Conservation (phyloP, 2,797 vertebrate genomes). For the Siniperca obscura region DNA sequence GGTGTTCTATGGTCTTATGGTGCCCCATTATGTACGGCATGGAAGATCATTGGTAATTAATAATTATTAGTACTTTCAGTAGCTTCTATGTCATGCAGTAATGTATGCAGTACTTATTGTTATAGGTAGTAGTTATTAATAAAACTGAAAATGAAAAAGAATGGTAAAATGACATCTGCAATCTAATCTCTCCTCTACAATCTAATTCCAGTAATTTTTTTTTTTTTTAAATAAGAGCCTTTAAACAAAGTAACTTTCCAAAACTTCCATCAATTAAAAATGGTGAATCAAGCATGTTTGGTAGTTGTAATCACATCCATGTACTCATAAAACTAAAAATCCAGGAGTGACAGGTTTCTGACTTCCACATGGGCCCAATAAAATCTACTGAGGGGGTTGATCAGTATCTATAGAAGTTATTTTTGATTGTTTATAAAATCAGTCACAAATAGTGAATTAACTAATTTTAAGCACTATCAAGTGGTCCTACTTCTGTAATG, state of each 20-base stretch:
- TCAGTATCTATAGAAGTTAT: not conserved
- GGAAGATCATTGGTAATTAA: not conserved
- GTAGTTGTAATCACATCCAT: conserved; percentile 16
- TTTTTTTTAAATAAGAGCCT: not conserved
- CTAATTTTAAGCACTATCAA: conserved; percentile 24
- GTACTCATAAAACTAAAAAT: conserved; percentile 12
- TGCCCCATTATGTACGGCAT: not conserved
- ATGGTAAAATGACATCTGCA: not conserved
- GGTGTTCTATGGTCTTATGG: not conserved
- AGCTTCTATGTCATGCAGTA: not conserved
- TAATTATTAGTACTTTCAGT: not conserved
- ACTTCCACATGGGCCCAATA: conserved; percentile 15
- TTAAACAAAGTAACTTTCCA: not conserved
- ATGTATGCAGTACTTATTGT: not conserved
- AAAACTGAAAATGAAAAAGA: not conserved
- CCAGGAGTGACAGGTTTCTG: not conserved
- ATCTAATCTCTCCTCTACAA: not conserved
- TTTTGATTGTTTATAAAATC: not conserved
- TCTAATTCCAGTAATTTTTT: too few species aligned
- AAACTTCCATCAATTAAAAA: conserved; percentile 7
- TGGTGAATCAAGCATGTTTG: not conserved
- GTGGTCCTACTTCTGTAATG: conserved; percentile 4
- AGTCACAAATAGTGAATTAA: conserved; percentile 3
- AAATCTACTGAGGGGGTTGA: conserved; percentile 11
- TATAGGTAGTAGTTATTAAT: not conserved